Base-by-base conservation (phyloP, 2,888 invertebrate genomes). In the Glyphotaelius pellucidus region DNA sequence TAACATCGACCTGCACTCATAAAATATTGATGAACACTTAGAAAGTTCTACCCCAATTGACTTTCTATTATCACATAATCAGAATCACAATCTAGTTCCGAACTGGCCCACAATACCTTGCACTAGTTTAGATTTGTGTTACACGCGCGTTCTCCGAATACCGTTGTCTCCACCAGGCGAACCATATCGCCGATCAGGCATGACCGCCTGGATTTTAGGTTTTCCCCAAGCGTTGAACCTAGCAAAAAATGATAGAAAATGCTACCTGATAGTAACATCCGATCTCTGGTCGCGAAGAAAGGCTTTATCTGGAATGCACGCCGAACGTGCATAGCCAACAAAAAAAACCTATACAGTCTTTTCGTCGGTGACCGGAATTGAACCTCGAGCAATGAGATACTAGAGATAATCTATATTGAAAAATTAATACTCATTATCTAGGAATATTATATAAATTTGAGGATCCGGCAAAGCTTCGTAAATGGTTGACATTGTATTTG, bases 201-300 rank as follows among this genome's bases (percentile, higher is more conserved):
- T 89, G 88, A 89, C 88, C 88, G 88, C 79, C 79, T 25, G 35
- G 79, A 89, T 89, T 79, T 89, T 32, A 14, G 88, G 88, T 89
- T 89, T 89, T 89, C 88, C 88, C 88, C 79, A 89, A 79, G 80
- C 88, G n/a, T 89, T 89, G 88, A 89, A 67, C 88, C 38, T n/a
- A 25, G 35, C 88, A 89, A 89, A 89, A 89, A 89, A 35, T 89
- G 1, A 32, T 79, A 35, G 79, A 89, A 89, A 89, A 89, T 67
- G 67, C 88, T 30, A n/a, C 35, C 88, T 67, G 42, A 42, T 42
- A 67, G 67, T 38, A 86, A n/a, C 86, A 15, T 42, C 25, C 19
- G 31, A n/a, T 42, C 86, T 86, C 42, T 42, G 86, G 30, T 67
- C 42, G 35, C 32, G 42, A 86, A 42, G 86, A 86, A 42, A 86